Evolutionary conservation across 2,888 invertebrate genomes (phyloP), one percentile per base, ranked within the genome.

Genomic region (Spicauda simplicius): DNA sequence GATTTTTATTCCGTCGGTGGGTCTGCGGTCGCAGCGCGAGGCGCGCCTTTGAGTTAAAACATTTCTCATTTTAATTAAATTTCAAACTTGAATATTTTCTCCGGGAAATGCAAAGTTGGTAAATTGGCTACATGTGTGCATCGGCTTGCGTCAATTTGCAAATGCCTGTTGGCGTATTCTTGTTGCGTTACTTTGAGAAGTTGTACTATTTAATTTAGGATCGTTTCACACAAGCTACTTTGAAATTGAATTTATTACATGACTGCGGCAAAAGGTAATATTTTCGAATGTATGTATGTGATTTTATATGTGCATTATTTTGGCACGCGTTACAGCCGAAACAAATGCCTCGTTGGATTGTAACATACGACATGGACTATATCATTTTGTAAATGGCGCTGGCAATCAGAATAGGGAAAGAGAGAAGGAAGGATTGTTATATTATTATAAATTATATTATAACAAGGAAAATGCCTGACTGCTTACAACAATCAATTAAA

Each of bases 1-100:
- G 10, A 30, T 59, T 59, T 59, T 25, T 33, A 30, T 33, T 18
- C 33, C 30, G 6, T 11, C 25, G 45, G 58, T 58, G 50, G 62
- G 10, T 64, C 14, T 3, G 57, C 19, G 64, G 55, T 41, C 19
- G 50, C 11, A 50, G 5, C 25, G 25, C 25, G 25, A 25, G 25
- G 25, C 64, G 33, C 19, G 53, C 12, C 64, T 65, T 59, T 58
- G 59, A 58, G 53, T 20, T 64, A 41, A 64, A 64, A 65, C 65
- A 65, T 65, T 65, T 65, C 58, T 65, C 53, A 53, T 59, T 65
- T 65, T 59, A 58, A 65, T 65, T 65, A 65, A 65, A 65, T 53
- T 53, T 65, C 30, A 65, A 65, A 54, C 30, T 53, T 30, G 53
- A 58, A 65, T 59, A 65, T 59, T 65, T 61, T 65, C 53, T 30